Evolutionary conservation across 1,140 invertebrate genomes (phyloP).

Genomic region (Magallana angulata): DNA sequence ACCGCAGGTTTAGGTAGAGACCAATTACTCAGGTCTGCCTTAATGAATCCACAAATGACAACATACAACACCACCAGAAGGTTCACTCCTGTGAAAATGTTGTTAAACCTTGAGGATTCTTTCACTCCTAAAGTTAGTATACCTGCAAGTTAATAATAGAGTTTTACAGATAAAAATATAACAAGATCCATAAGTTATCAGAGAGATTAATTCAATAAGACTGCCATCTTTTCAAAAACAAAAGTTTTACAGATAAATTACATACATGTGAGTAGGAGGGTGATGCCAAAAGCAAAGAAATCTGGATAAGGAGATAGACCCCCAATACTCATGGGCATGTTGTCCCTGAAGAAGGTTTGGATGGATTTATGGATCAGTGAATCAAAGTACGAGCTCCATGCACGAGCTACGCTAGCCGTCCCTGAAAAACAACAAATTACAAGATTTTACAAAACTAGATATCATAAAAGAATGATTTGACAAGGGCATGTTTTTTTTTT

Average conservation of each 20-base stretch:
- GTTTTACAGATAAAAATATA: too few species aligned
- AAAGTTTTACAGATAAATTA: conserved; percentile 61
- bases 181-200: too few species aligned
- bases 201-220: too few species aligned
- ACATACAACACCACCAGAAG: conserved; percentile 90
- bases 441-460: background rate
- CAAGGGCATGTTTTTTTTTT: too few species aligned
- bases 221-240: too few species aligned
- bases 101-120: conserved; percentile 93
- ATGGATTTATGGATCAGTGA: conserved; percentile 75
- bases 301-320: conserved; percentile 77
- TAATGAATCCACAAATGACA: conserved; percentile 89
- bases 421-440: conserved; percentile 64
- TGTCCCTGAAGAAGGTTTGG: conserved; percentile 73
- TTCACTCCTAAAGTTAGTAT: conserved; percentile 91
- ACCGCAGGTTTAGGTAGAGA: conserved; percentile 41
- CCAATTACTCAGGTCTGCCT: conserved; percentile 83
- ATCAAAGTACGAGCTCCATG: conserved; percentile 78
- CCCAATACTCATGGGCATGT: conserved; percentile 81
- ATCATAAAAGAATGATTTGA: too few species aligned
- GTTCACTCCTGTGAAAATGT: conserved; percentile 93
- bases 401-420: conserved; percentile 78
- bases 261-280: conserved; percentile 77
- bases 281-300: conserved; percentile 78
- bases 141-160: conserved; percentile 76